Conservation (phyloP, 2,797 vertebrate species). For the Myoxocephalus aenaeus region DNA sequence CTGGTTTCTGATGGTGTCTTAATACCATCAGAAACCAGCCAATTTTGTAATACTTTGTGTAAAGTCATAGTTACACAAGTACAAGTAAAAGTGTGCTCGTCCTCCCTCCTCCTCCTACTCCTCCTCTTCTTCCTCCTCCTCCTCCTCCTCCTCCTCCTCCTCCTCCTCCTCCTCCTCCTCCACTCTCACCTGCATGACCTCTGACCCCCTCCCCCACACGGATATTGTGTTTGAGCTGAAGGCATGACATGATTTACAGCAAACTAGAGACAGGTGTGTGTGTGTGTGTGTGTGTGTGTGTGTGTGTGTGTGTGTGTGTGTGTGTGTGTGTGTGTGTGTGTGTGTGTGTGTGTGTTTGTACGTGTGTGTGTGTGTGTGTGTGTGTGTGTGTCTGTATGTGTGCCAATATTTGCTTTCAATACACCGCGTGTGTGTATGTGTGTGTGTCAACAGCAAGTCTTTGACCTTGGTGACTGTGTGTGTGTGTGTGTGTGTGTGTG, state of each 20-base stretch:
- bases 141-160: too few relatives aligned
- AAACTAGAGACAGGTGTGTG: neutral
- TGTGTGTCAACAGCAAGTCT: constrained; percentile 1
- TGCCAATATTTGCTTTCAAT: constrained; percentile 11
- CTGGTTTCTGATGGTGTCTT: too few relatives aligned
- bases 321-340: neutral
- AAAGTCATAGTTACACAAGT: too few relatives aligned
- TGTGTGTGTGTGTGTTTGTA: neutral
- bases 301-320: neutral
- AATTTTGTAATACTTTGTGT: too few relatives aligned
- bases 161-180: too few relatives aligned
- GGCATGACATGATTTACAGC: neutral
- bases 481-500: constrained; percentile 1
- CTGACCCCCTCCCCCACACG: constrained; percentile 1
- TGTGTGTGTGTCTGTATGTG: neutral
- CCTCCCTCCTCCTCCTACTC: too few relatives aligned
- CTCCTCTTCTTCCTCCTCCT: too few relatives aligned
- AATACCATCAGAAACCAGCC: too few relatives aligned
- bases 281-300: constrained; percentile 4
- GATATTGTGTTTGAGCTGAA: constrained; percentile 1
- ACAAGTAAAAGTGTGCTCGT: too few relatives aligned
- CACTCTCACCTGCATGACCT: constrained; percentile 28
- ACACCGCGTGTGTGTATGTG: neutral
- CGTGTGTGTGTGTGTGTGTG: neutral
- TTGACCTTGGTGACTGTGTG: constrained; percentile 1